A percentile compares a stretch with the other conserved stretches of the same genome.
These are phyloP conservation scores for Phymorhynchus buccinoides DNA, from an alignment of 1,140 invertebrate species.

Conservation along the genomic window DNA sequence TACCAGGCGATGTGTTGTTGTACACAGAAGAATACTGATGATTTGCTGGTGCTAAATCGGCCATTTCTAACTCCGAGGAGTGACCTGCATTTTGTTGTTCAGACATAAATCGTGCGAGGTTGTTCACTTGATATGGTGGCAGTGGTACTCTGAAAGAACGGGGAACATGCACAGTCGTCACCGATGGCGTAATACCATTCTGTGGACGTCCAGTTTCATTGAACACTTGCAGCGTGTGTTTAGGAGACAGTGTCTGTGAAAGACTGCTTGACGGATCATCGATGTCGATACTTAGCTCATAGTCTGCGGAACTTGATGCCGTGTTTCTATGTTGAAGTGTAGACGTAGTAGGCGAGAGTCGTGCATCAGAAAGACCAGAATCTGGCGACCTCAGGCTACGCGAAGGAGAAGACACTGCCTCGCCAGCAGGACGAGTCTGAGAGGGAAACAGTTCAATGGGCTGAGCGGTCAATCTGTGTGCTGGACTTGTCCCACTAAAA, in stretches of 20 bases:
- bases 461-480: background rate
- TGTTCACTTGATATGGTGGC: too few species aligned
- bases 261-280: too few species aligned
- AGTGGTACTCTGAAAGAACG: too few species aligned
- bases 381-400: background rate
- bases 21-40: too few species aligned
- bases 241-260: too few species aligned
- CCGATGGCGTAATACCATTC: too few species aligned
- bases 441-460: background rate
- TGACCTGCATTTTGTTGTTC: too few species aligned
- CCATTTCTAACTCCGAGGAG: background rate
- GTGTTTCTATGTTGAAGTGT: background rate
- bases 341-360: background rate
- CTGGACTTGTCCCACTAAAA: background rate
- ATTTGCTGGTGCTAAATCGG: background rate
- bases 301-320: background rate
- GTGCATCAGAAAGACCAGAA: background rate
- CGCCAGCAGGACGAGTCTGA: background rate
- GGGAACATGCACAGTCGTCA: too few species aligned
- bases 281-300: background rate
- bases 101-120: too few species aligned
- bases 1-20: too few species aligned
- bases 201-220: too few species aligned
- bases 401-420: background rate
- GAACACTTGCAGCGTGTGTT: background rate